Base-by-base conservation (phyloP, 1,140 invertebrate genomes). In the Zaprionus taronus region DNA sequence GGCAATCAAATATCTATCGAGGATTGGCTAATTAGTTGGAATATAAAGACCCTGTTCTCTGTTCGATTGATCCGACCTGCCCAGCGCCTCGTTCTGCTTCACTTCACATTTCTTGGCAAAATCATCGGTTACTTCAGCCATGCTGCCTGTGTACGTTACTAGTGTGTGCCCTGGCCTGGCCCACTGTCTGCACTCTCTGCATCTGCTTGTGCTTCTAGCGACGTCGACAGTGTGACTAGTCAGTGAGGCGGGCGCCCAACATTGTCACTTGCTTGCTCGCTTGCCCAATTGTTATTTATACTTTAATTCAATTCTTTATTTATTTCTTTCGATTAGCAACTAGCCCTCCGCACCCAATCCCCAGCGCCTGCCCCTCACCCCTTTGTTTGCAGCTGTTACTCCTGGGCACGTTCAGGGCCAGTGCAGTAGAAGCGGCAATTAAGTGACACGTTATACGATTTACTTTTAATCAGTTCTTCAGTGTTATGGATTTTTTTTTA, bases 1-100 rank as follows among this genome's bases (percentile, higher is more conserved):
- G 5, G 96, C 96, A 1, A 96, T 91, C 12, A 97, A 92, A 93
- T 95, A 95, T 69, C 95, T 94, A 5, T 94, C 17, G n/a, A 26
- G 11, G 36, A 66, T 65, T 9, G 14, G 47, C 17, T 24, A 63
- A 17, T 38, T 26, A 26, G 36, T 41, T 24, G 36, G 11, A 22
- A 2, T 11, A 14, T 24, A n/a, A 20, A 20, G 20, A 1, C 20
- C n/a, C n/a, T n/a, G n/a, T n/a, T n/a, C n/a, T n/a, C n/a, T n/a
- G n/a, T 20, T 20, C 20, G 20, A 20, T 47, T 61, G 14, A 44
- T 93, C 34, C 93, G 91, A 92, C 91, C 91, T 92, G 75, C 91
- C 91, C 55, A 92, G 49, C 36, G 63, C 68, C 7, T 82, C 78
- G 51, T 92, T 82, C 24, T 79, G 70, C 58, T 84, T 79, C 24